Conservation (phyloP, 64 coral and sea anemone genomes). For the Dendronephthya gigantea region DNA sequence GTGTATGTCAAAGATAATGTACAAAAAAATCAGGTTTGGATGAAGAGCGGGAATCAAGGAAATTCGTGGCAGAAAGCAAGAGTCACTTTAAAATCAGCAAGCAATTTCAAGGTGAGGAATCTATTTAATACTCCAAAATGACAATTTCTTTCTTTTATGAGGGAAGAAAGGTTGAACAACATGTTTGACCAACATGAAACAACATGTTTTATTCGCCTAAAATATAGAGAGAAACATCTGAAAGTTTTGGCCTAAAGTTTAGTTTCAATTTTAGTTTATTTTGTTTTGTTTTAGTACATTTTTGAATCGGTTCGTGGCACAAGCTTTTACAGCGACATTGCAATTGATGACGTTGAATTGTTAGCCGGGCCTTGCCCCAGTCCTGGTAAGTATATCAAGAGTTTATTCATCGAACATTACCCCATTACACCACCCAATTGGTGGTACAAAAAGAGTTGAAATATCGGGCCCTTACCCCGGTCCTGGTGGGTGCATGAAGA, state of each 20-base stretch:
- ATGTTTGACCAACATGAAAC: no score
- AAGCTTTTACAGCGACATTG: constrained; percentile 68
- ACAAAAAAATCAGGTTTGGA: constrained; percentile 38
- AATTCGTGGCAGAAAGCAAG: constrained; percentile 72
- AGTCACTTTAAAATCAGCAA: constrained; percentile 49
- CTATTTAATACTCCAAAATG: no score
- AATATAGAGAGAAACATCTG: neutral
- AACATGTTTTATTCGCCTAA: no score
- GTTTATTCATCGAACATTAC: no score
- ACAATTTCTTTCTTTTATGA: neutral
- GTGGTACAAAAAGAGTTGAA: no score
- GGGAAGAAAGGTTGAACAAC: no score
- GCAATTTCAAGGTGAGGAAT: constrained; percentile 35
- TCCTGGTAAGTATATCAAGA: neutral
- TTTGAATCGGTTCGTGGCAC: constrained; percentile 77
- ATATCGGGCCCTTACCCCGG: no score
- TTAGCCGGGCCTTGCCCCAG: constrained; percentile 43
- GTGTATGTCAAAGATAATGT: constrained; percentile 58
- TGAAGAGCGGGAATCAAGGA: constrained; percentile 52
- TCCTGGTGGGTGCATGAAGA: no score
- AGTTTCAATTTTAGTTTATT: no score
- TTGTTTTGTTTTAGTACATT: constrained; percentile 44
- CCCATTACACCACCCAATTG: no score
- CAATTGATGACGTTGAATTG: constrained; percentile 77
- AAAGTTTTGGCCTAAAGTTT: neutral